Base-by-base conservation (phyloP, 2,888 invertebrate genomes). In the Heliconius charithonia region DNA sequence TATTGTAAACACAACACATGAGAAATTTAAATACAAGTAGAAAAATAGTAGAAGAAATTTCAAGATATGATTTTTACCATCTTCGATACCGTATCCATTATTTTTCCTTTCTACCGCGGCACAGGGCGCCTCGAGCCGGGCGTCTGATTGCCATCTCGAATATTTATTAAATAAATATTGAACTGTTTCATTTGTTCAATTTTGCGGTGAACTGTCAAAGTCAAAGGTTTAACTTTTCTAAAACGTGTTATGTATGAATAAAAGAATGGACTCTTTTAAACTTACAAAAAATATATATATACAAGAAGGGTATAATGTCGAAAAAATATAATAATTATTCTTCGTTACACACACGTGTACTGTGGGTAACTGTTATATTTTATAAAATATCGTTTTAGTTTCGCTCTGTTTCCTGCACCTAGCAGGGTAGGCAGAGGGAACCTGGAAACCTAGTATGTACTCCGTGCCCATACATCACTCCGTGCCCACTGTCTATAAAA, bases 91-190 rank as follows among this genome's bases (percentile, higher is more conserved):
- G 37, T 63, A 74, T 74, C 74, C 45, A 74, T 19, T 74, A 27
- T 74, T 45, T 62, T 56, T 63, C 78, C 83, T 81, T 79, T 76
- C 72, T 45, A 45, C 75, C 72, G 27, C 4, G 27, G 25, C 75
- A 37, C 77, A 76, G 69, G 67, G 65, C 81, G 77, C 78, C 83
- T 82, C 81, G 83, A 84, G 83, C 79, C 71, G 73, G n/a, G 85
- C 72, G 86, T 81, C 90, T 92, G 92, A 93, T 92, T 93, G 92
- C 91, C 86, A 86, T 87, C 88, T 89, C 87, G 87, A 88, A 88
- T 91, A 92, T 93, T 93, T 92, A 91, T 91, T 89, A 89, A 91
- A 92, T 91, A 91, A 92, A 92, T 92, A 91, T 91, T 92, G 91
- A 89, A 90, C 85, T 88, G 84, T 89, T 89, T 88, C 88, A 88